Evolutionary conservation across 2,888 invertebrate genomes (phyloP).

Genomic region (Drosophila limbata): DNA sequence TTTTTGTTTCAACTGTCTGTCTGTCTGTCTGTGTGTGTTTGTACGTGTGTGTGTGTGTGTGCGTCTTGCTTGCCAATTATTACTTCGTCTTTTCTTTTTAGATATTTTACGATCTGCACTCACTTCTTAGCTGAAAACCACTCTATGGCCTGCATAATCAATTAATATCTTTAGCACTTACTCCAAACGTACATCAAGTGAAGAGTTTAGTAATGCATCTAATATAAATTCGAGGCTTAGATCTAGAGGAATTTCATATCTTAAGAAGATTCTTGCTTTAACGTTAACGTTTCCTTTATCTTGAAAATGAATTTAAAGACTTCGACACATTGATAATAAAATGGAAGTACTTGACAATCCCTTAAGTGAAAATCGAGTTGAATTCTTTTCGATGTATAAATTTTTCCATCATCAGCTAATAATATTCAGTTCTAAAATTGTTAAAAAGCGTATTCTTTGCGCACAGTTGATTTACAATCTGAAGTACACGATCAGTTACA

Average conservation of each 20-base stretch:
- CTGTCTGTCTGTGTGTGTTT: background rate
- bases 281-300: too few relatives aligned
- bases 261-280: too few relatives aligned
- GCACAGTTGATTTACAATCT: slow-evolving; percentile 46
- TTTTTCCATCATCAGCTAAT: background rate
- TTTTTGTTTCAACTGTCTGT: slow-evolving; percentile 6
- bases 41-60: slow-evolving; percentile 1
- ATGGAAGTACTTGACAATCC: too few relatives aligned
- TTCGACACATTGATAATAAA: too few relatives aligned
- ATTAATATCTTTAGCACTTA: slow-evolving; percentile 50
- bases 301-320: too few relatives aligned
- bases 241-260: background rate
- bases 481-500: slow-evolving; percentile 54
- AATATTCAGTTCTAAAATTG: slow-evolving; percentile 12
- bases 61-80: slow-evolving; percentile 23
- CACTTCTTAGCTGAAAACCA: slow-evolving; percentile 17
- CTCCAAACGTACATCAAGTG: slow-evolving; percentile 45
- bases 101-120: slow-evolving; percentile 47
- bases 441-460: slow-evolving; percentile 26
- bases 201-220: background rate
- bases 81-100: slow-evolving; percentile 22
- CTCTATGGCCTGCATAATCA: slow-evolving; percentile 32
- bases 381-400: too few relatives aligned
- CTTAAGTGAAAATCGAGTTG: too few relatives aligned
- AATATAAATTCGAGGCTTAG: background rate